Evolutionary conservation across 2,888 invertebrate genomes (phyloP).

Genomic region (Andrena dorsata): DNA sequence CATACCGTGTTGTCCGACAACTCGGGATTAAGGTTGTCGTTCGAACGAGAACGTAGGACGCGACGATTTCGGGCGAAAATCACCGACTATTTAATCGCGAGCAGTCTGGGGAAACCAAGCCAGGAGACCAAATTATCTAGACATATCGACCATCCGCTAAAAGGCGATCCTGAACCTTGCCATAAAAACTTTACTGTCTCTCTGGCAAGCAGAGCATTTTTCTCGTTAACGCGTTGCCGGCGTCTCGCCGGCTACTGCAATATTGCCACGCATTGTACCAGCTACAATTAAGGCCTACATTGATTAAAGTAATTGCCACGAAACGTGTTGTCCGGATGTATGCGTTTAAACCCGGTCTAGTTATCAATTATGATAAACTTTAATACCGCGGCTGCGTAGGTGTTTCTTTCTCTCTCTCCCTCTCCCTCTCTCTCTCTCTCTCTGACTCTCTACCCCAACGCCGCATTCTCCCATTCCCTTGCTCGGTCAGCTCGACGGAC

Average conservation of each 20-base stretch:
- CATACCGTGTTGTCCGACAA: constrained; percentile 7
- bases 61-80: no score
- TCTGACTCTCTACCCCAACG: not conserved
- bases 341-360: constrained; percentile 78
- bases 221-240: no score
- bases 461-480: no score
- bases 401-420: not conserved
- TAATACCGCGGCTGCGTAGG: constrained; percentile 45
- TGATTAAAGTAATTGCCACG: constrained; percentile 81
- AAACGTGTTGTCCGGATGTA: constrained; percentile 79
- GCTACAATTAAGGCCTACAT: constrained; percentile 77
- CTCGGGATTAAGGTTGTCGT: constrained; percentile 25
- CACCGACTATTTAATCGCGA: no score
- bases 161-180: no score
- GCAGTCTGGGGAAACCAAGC: no score
- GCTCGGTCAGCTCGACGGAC: no score
- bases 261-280: not conserved
- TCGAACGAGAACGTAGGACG: not conserved
- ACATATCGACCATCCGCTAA: no score
- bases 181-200: no score
- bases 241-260: no score
- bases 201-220: no score
- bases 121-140: no score
- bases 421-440: not conserved
- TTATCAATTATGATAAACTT: constrained; percentile 71